Evolutionary conservation across 1,140 invertebrate species (phyloP), one percentile per base, ranked within the genome.

Genomic region (Eurosta solidaginis): DNA sequence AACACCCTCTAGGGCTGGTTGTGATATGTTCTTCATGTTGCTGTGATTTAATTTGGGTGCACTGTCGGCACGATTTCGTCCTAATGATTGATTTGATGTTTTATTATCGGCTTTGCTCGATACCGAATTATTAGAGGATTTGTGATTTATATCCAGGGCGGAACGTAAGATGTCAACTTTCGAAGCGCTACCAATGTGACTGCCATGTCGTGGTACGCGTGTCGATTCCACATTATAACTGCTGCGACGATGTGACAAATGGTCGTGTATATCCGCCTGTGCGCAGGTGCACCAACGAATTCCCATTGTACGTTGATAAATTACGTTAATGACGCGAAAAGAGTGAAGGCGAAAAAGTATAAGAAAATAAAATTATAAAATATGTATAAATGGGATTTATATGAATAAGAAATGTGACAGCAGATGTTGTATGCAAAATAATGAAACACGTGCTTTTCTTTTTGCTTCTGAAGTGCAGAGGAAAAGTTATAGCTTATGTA

Each of bases 131-230:
- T 88, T 88, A 80, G 87, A 88, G 80, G 83, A 83, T 81, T 88
- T 88, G 82, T 91, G 89, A 82, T 90, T 92, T 79, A 92, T 92
- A 86, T 93, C 92, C 25, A 92, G 82, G 0, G 92, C 90, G 12
- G 92, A 92, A 54, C 91, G 89, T 17, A 92, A 85, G 49, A 92
- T 86, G 84, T 92, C 92, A 75, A 91, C 91, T 82, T 92, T 93
- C 17, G 92, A 92, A 10, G 90, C 89, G 27, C 90, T 91, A 0
- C 90, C 90, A 76, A 89, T 87, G 59, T 68, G 33, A 68, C 59
- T 68, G 42, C 77, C 77, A 74, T 86, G 83, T 52, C 77, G 81
- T n/a, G 84, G 83, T 74, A 82, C 82, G 6, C 83, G 83, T 63
- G 84, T 77, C 33, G 83, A 86, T 54, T 88, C 87, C 63, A 88